Percentiles rank a stretch among this genome's conserved stretches.
phyloP scores from a whole-genome alignment of 2,797 vertebrate genomes.

The Xiphophorus birchmanni region DNA sequence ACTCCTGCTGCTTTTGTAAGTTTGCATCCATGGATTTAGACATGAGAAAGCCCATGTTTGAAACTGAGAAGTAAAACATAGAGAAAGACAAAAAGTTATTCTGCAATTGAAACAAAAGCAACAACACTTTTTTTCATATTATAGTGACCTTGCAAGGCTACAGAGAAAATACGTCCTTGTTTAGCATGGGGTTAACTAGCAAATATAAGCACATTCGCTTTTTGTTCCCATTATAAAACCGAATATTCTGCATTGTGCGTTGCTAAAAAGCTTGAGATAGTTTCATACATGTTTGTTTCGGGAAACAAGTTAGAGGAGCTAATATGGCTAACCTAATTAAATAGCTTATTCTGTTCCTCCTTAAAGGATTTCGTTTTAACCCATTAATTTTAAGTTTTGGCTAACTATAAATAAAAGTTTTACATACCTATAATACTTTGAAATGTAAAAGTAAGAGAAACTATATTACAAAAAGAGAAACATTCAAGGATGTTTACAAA shows the following conservation, averaged over 20 bases:
- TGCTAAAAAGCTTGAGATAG: background rate
- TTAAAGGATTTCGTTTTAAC: background rate
- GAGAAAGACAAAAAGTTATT: background rate
- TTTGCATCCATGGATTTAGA: slow-evolving; percentile 87
- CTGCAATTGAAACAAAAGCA: background rate
- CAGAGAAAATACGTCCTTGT: background rate
- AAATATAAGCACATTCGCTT: background rate
- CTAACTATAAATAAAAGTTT: background rate
- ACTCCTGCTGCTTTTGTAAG: slow-evolving; percentile 86
- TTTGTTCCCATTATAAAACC: background rate
- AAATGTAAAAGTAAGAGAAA: background rate
- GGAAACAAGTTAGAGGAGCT: background rate
- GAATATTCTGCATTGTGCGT: no score
- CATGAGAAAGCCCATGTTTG: slow-evolving; percentile 80
- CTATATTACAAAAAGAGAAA: background rate
- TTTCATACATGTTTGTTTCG: background rate
- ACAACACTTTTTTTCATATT: background rate
- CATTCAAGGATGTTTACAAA: slow-evolving; percentile 23
- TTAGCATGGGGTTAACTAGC: background rate
- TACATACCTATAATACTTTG: slow-evolving; percentile 46
- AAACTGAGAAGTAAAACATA: slow-evolving; percentile 13
- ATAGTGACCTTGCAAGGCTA: background rate
- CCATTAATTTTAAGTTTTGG: background rate
- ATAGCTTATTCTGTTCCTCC: background rate
- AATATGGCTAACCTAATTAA: slow-evolving; percentile 9